Evolutionary conservation across 2,888 invertebrate species (phyloP).

Genomic region (Herminia tarsipennalis): DNA sequence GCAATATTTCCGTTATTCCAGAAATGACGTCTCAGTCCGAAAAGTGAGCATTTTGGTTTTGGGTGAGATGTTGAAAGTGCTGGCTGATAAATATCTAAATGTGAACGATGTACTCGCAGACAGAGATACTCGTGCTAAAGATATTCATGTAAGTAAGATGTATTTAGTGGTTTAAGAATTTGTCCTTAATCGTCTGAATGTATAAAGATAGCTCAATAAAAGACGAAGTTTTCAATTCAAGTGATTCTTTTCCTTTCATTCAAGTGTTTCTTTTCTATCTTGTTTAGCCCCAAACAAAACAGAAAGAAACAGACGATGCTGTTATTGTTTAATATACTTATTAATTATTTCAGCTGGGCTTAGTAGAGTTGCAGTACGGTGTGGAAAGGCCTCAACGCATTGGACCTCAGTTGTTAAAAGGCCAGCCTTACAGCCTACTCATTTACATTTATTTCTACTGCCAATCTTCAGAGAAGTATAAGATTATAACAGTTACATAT

Average conservation of each 20-base stretch:
- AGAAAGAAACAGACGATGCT: no score
- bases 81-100: constrained; percentile 68
- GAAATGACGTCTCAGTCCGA: constrained; percentile 63
- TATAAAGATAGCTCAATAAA: no score
- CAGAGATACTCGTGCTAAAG: constrained; percentile 52
- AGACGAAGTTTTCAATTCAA: no score
- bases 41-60: constrained; percentile 73
- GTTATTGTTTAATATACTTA: no score
- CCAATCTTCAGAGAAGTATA: constrained; percentile 76
- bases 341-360: constrained; percentile 63
- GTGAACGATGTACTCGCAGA: constrained; percentile 42
- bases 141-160: constrained; percentile 65
- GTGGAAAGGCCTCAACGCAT: constrained; percentile 68
- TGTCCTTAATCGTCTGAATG: background rate
- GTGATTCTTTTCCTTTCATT: no score
- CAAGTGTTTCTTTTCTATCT: no score
- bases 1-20: constrained; percentile 44
- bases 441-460: constrained; percentile 80
- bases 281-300: no score
- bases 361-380: constrained; percentile 70
- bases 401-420: constrained; percentile 66
- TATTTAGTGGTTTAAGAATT: no score
- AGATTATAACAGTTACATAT: background rate
- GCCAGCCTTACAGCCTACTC: constrained; percentile 70
- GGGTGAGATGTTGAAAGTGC: constrained; percentile 70